Evolutionary conservation across 2,113 vertebrate genomes (phyloP).

Genomic region (Andinoacara biseriatus): DNA sequence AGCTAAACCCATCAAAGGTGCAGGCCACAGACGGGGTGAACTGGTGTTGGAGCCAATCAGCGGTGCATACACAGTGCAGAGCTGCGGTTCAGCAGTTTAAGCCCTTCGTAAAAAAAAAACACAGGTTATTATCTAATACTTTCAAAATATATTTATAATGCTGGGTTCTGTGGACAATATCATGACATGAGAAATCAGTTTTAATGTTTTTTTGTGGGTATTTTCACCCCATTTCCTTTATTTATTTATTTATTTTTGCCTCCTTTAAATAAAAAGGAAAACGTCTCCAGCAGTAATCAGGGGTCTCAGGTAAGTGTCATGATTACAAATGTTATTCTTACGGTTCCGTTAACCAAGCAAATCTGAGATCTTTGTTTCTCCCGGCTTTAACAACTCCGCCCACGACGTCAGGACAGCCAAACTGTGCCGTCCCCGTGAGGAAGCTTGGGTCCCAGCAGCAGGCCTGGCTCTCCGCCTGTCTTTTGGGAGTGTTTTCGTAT

Average conservation of each 20-base stretch:
- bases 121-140: slow-evolving; percentile 20
- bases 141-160: not conserved
- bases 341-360: slow-evolving; percentile 3
- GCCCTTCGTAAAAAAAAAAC: slow-evolving; percentile 25
- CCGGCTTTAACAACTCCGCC: not conserved
- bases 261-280: not conserved
- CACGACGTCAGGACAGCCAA: not conserved
- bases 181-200: fast-evolving
- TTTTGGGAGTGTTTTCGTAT: slow-evolving; percentile 35
- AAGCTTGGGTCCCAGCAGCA: slow-evolving; percentile 21
- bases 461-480: slow-evolving; percentile 9
- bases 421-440: slow-evolving; percentile 8
- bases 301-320: not conserved
- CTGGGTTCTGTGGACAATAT: not conserved
- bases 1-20: slow-evolving; percentile 19
- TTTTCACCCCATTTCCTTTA: not conserved
- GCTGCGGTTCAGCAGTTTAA: slow-evolving; percentile 8
- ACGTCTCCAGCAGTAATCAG: not conserved
- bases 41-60: slow-evolving; percentile 22
- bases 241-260: not conserved
- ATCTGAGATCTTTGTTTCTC: not conserved
- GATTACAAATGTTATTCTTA: not conserved
- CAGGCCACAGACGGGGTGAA: slow-evolving; percentile 2
- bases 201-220: not conserved
- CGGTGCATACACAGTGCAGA: not conserved